Base-by-base conservation (phyloP, 2,888 invertebrate genomes). In the Tiphia femorata region DNA sequence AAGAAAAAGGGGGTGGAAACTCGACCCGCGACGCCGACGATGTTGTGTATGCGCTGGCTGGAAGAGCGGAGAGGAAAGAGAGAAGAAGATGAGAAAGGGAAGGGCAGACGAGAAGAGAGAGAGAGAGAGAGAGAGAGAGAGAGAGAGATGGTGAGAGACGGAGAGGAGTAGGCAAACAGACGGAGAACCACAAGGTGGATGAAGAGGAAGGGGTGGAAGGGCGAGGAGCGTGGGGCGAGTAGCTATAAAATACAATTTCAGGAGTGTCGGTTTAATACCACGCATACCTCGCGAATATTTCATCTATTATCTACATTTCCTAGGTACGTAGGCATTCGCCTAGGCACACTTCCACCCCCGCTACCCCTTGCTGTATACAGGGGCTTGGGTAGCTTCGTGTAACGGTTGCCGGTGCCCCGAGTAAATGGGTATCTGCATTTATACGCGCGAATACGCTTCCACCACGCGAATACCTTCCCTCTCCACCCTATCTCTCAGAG, bases 251-350 rank as follows among this genome's bases (percentile, higher is more conserved):
- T 64, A 65, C 50, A 60, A 67, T 64, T 65, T 62, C 68, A 40
- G 42, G 55, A 55, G 59, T 65, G 70, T 65, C 65, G 65, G 67
- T 70, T 72, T 67, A 68, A 72, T 70, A 70, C 65, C 64, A 41
- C 49, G 69, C 66, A 67, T 70, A 67, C 69, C 70, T 50, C 52
- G 48, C 52, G 60, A 70, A 71, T 73, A 73, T 73, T 68, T 73
- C 71, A 64, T 65, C 73, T 60, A 70, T 72, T 68, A 72, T 67
- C 61, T 59, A 64, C 54, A 57, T 64, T 68, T 59, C 64, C 51
- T 58, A 52, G 64, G 55, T 55, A 61, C 55, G 59, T 50, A 51
- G 55, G 59, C 64, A 59, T 49, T 17, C 51, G 49, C 33, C 47
- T 41, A 20, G n/a, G n/a, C n/a, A n/a, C n/a, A n/a, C n/a, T n/a